Base-by-base conservation (phyloP, 2,797 vertebrate species). In the Corythornis leucogaster region DNA sequence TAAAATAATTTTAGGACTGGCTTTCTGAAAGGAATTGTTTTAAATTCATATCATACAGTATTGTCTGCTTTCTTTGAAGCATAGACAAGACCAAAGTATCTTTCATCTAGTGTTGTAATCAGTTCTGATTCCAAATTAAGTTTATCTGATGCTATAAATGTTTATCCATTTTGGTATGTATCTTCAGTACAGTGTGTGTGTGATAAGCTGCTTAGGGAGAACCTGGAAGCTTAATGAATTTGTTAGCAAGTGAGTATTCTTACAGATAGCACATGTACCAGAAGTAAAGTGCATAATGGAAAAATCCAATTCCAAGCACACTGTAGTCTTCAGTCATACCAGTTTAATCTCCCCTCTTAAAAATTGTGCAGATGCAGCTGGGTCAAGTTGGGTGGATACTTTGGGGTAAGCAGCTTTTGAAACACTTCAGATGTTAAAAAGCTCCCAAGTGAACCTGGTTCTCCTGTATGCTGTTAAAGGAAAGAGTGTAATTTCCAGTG, bases 11-110 rank as follows among this genome's bases (percentile, higher is more conserved):
- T 63, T 80, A 70, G 59, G 38, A 74, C 59, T 62, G 21, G 58
- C 30, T 33, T 80, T 94, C 61, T 82, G 51, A 89, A 85, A 80
- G 30, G 43, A 92, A 55, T 82, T 85, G 43, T 28, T 93, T 90
- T 51, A 71, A 84, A 71, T 94, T 80, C 21, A 4, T 80, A 31
- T 46, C 73, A 26, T 84, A 14, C 90, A 78, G 59, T 87, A 50
- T 8, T 74, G 50, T 58, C 0, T 76, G 15, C 30, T 88, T 30
- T 12, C 43, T 94, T 91, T 75, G 87, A 94, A 87, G 61, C 46
- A 8, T 8, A 55, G 76, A 25, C 20, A 12, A 62, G 54, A 51
- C 46, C 1, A 3, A 46, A 66, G 16, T 85, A 30, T 50, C n/a
- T 85, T 94, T 85, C 33, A 20, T 78, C 74, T 90, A 9, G 28